phyloP scores from a whole-genome alignment of 2,888 invertebrate species.

The Luffia ferchaultella region DNA sequence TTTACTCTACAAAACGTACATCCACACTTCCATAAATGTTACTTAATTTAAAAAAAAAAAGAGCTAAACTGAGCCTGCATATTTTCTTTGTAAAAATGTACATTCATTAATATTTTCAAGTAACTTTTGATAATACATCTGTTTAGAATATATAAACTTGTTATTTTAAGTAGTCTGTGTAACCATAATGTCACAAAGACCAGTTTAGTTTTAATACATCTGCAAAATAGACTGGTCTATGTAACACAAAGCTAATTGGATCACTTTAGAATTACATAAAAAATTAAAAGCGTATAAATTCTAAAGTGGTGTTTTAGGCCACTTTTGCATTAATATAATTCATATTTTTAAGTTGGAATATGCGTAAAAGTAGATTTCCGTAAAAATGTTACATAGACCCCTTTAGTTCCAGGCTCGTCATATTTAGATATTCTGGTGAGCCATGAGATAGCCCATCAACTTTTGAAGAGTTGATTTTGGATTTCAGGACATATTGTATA shows the following conservation, averaged over 20 bases:
- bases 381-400: background rate
- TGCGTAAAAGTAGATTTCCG: background rate
- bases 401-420: background rate
- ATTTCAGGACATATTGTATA: no score
- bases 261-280: background rate
- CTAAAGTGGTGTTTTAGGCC: background rate
- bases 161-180: background rate
- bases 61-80: background rate
- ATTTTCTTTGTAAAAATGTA: conserved; percentile 1
- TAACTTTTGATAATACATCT: background rate
- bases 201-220: background rate
- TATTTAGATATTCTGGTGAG: no score
- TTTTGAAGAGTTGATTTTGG: no score
- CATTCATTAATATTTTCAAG: conserved; percentile 1
- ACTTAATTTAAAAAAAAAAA: background rate
- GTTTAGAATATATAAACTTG: background rate
- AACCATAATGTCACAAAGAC: background rate
- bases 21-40: no score
- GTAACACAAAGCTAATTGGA: background rate
- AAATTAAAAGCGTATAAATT: background rate
- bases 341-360: background rate
- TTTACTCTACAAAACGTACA: no score
- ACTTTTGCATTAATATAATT: background rate
- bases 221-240: background rate
- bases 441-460: no score